Evolutionary conservation across 2,113 vertebrate species (phyloP).

Genomic region (Corvus cornix): DNA sequence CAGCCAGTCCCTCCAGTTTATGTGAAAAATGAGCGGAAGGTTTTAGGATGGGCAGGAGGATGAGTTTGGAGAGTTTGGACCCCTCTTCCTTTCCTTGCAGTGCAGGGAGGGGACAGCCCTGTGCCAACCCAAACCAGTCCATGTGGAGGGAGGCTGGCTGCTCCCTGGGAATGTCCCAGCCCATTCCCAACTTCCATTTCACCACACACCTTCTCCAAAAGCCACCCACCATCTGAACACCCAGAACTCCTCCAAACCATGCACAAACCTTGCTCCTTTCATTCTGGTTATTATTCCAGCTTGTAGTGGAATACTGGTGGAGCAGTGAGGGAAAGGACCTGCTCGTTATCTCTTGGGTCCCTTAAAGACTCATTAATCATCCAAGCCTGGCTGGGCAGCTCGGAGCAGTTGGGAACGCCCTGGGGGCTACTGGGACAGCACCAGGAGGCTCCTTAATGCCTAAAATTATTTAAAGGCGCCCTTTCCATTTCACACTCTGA

Average conservation of each 20-base stretch:
- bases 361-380: slow-evolving; percentile 54
- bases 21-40: neutral
- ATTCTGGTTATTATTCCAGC: neutral
- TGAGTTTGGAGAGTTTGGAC: neutral
- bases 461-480: neutral
- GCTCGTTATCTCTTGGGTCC: slow-evolving; percentile 7
- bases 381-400: neutral
- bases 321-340: neutral
- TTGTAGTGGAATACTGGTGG: neutral
- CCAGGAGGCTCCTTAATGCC: neutral
- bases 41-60: neutral
- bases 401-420: neutral
- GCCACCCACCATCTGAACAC: neutral
- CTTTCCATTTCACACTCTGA: neutral
- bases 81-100: neutral
- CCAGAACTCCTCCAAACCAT: neutral
- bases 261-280: neutral
- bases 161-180: neutral
- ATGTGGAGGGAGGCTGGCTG: neutral
- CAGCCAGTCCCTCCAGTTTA: neutral
- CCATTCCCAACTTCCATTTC: neutral
- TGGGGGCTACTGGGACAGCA: neutral
- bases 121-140: neutral
- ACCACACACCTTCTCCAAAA: neutral
- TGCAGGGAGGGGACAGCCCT: neutral